phyloP scores from a whole-genome alignment of 2,888 invertebrate genomes.

The Eupsilia transversa region DNA sequence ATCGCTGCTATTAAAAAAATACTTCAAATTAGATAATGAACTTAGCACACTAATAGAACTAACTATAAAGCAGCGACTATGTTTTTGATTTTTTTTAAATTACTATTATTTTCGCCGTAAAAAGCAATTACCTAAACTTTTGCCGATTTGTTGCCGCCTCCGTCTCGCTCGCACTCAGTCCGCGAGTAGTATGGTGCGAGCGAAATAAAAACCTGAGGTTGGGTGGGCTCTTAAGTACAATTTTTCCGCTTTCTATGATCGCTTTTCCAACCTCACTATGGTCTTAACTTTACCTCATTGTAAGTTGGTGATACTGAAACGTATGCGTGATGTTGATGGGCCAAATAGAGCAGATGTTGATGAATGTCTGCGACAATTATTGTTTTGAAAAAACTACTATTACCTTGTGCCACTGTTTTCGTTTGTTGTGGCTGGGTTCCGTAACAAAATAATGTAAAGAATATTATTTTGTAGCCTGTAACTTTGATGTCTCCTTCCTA shows the following conservation, averaged over 20 bases:
- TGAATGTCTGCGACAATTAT: slow-evolving; percentile 82
- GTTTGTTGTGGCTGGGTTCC: slow-evolving; percentile 54
- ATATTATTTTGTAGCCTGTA: background rate
- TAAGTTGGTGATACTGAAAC: slow-evolving; percentile 69
- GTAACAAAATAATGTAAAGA: slow-evolving; percentile 15
- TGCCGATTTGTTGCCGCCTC: no score
- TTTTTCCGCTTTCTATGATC: slow-evolving; percentile 21
- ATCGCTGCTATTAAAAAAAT: no score
- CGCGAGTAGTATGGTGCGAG: no score
- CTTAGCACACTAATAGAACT: no score
- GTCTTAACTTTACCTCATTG: slow-evolving; percentile 51
- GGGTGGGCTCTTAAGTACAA: no score
- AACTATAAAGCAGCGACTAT: no score
- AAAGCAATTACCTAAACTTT: no score
- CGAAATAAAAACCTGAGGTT: no score
- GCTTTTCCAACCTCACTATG: slow-evolving; percentile 47
- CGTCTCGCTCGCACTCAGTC: no score
- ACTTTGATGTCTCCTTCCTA: background rate
- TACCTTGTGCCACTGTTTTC: slow-evolving; percentile 61
- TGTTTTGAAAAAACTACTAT: slow-evolving; percentile 68
- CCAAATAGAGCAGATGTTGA: slow-evolving; percentile 84
- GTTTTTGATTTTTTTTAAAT: no score
- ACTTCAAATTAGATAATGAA: no score
- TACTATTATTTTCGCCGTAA: no score
- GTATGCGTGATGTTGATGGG: slow-evolving; percentile 82